These are phyloP conservation scores for Athalia rosae DNA, from an alignment of 2,888 invertebrate species.

Conservation along the genomic window DNA sequence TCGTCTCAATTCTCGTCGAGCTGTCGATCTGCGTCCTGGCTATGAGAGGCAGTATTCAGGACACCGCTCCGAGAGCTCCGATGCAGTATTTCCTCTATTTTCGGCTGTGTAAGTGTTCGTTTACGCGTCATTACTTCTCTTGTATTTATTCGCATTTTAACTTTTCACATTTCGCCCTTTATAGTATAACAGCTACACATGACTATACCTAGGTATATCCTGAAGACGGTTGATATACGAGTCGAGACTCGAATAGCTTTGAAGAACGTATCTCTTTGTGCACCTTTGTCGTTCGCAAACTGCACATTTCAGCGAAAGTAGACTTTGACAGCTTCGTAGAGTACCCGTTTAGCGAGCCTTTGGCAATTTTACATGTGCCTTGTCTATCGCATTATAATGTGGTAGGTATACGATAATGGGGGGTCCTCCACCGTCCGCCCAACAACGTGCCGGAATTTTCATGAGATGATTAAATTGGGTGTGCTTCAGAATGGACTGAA, in stretches of 20 bases:
- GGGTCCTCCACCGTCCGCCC: no score
- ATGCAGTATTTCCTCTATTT: slow-evolving; percentile 89
- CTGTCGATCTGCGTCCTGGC: slow-evolving; percentile 84
- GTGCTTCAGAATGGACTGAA: no score
- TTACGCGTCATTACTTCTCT: no score
- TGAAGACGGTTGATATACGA: neutral
- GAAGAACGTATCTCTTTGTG: slow-evolving; percentile 5
- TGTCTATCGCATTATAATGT: no score
- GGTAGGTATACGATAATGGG: no score
- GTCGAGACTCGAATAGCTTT: slow-evolving; percentile 12
- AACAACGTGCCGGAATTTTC: no score
- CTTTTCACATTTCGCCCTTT: neutral
- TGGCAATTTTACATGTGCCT: no score
- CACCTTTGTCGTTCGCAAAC: neutral
- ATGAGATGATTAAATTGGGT: no score
- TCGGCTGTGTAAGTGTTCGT: slow-evolving; percentile 79
- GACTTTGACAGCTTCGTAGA: no score
- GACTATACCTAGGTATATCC: neutral
- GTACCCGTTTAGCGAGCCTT: no score
- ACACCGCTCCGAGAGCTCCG: slow-evolving; percentile 82
- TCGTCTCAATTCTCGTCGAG: slow-evolving; percentile 80
- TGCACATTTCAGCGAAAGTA: no score
- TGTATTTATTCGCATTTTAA: no score
- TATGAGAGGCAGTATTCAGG: slow-evolving; percentile 86
- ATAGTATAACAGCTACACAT: neutral